Evolutionary conservation across 2,113 vertebrate species (phyloP), one percentile per base, ranked within the genome.

Genomic region (Oxygymnocypris stewartii): DNA sequence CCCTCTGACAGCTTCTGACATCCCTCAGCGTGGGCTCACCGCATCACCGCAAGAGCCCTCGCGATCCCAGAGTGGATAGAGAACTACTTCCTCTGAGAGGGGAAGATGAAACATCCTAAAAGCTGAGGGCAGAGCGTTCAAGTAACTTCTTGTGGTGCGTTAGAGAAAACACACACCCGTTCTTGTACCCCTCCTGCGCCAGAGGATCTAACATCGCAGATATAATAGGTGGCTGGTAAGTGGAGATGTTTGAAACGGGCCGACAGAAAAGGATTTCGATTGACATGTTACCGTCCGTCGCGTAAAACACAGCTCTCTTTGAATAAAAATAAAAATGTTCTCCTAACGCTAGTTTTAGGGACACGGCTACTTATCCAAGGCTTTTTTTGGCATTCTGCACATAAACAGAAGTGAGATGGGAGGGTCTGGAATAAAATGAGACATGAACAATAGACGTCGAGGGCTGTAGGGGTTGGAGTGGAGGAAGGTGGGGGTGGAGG

Each of bases 1-100:
- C 89, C 49, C 88, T 89, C 91, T 93, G 93, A 94, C 92, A 93
- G 95, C 90, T 91, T 91, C 88, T 93, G 92, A 94, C 92, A 93
- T 92, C 91, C 93, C 92, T 90, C 92, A 94, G 89, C 93, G 91
- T 92, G 92, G 88, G 86, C 88, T 90, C 65, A 76, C 75, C 63
- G 28, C 63, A 49, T 61, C 79, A 82, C 76, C 49, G 28, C 20
- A 31, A 40, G 79, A 76, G 54, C 20, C 23, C 40, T n/a, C 23
- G 8, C 12, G 63, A 88, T 82, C 84, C 61, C 74, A 79, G 57
- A 86, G 78, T 81, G 23, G 44, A 77, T 57, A 82, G 42, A 73
- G 28, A 47, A 82, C 40, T 25, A 42, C 57, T 80, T 61, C 51
- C 54, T 80, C 23, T 8, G 10, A 76, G 79, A 75, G 8, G 8